Base-by-base conservation (phyloP, 2,888 invertebrate genomes). In the Lampropteryx suffumata region DNA sequence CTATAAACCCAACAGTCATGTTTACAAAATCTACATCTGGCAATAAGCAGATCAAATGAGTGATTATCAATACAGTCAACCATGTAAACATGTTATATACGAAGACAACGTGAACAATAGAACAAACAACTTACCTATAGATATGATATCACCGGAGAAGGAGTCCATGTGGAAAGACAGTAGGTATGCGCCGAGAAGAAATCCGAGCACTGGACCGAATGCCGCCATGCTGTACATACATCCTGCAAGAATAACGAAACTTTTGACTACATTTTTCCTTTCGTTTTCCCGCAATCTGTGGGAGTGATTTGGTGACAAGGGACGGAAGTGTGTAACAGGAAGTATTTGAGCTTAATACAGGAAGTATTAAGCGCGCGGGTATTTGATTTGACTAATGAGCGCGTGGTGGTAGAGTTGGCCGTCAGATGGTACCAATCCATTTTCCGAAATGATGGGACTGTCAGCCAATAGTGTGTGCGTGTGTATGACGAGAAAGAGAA, bases 211-310 rank as follows among this genome's bases (percentile, higher is more conserved):
- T n/a, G 98, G 98, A 24, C 98, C 98, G 79, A 98, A 96, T 0
- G 98, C 98, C 36, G 97, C 97, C 95, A 97, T 97, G 76, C 97
- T 97, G 91, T 98, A 98, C 94, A 98, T 97, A 81, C 96, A 97
- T 43, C 97, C 97, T 96, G 80, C 85, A 56, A 60, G 44, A 36
- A 39, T 27, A 27, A 13, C 17, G 17, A 4, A 2, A 17, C 17
- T 17, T 17, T 17, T 30, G 14, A 13, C 36, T 26, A 26, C 0
- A 26, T 34, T 43, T 14, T n/a, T n/a, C n/a, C n/a, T n/a, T n/a
- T n/a, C n/a, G n/a, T n/a, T n/a, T n/a, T n/a, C n/a, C n/a, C n/a
- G n/a, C n/a, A n/a, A n/a, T n/a, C n/a, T n/a, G n/a, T n/a, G n/a
- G n/a, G n/a, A n/a, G n/a, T n/a, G n/a, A n/a, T n/a, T n/a, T n/a